Percentiles rank a stretch among this genome's conserved stretches.
Conservation (phyloP, 2,888 invertebrate species). For the Eupsilia transversa region DNA sequence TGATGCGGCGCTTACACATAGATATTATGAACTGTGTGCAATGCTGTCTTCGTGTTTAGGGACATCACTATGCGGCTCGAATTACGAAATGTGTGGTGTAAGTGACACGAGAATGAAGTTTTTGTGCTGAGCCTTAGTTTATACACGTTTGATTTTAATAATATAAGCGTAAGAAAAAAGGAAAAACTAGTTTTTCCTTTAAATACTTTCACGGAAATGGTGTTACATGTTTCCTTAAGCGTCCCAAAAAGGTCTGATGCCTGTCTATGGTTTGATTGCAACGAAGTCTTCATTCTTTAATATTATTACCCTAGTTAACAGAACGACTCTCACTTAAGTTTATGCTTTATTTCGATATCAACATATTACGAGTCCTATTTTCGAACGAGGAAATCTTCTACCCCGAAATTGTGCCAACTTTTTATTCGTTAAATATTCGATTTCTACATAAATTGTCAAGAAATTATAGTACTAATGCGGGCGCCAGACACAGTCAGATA, state of each 20-base stretch:
- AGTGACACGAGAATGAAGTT: constrained; percentile 36
- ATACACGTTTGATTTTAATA: not conserved
- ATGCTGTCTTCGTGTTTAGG: constrained; percentile 60
- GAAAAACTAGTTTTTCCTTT: constrained; percentile 15
- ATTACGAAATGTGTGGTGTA: constrained; percentile 68
- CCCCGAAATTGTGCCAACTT: not conserved
- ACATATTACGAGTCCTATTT: not conserved
- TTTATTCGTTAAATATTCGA: not conserved
- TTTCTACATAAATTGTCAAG: not conserved
- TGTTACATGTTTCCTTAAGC: constrained; percentile 12
- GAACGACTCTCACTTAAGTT: constrained; percentile 17
- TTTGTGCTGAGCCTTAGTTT: not conserved
- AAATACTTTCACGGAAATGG: constrained; percentile 55
- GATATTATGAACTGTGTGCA: constrained; percentile 61
- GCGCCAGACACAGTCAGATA: too few relatives aligned
- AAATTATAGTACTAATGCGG: not conserved
- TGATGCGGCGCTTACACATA: constrained; percentile 50
- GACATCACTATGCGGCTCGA: constrained; percentile 73
- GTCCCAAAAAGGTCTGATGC: constrained; percentile 27
- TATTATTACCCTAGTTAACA: constrained; percentile 25
- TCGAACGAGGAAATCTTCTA: not conserved
- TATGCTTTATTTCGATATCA: not conserved
- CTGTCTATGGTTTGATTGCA: constrained; percentile 34
- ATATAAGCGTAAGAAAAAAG: constrained; percentile 6
- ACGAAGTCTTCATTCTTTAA: constrained; percentile 35